Percentiles rank a stretch among this genome's conserved stretches.
These are phyloP conservation scores for Callocephalon fimbriatum DNA, from an alignment of 2,113 vertebrate species.

Conservation along the genomic window DNA sequence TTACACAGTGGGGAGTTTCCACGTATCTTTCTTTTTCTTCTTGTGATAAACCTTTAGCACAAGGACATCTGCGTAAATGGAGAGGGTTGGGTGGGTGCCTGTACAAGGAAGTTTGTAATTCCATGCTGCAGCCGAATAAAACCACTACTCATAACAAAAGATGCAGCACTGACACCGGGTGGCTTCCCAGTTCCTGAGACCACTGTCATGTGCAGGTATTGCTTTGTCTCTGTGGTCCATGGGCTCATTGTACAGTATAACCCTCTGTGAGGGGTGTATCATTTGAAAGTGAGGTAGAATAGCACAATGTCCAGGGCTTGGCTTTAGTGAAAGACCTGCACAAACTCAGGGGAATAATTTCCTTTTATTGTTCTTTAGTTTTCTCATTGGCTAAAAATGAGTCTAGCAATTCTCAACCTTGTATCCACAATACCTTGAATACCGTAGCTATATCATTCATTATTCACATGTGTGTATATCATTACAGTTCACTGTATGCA, in stretches of 20 bases:
- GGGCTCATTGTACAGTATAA: not conserved
- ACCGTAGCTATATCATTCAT: fast-evolving
- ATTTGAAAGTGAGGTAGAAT: not conserved
- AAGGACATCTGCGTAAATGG: not conserved
- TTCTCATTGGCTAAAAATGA: not conserved
- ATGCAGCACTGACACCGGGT: not conserved
- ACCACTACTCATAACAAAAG: not conserved
- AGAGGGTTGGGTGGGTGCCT: not conserved
- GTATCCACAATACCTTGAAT: not conserved
- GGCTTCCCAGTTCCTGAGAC: not conserved
- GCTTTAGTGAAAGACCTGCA: not conserved
- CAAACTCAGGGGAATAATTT: not conserved
- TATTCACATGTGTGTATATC: fast-evolving
- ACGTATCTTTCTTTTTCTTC: not conserved
- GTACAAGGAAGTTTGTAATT: not conserved
- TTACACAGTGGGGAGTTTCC: not conserved
- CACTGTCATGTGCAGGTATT: not conserved
- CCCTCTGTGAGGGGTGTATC: not conserved
- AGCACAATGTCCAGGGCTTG: not conserved
- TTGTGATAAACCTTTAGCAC: not conserved
- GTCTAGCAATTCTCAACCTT: not conserved
- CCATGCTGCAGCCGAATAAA: not conserved
- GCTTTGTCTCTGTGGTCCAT: not conserved
- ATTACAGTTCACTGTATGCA: not conserved
- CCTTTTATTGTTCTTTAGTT: not conserved